Conservation (phyloP, 1,140 invertebrate genomes). For the Carposina sasakii region DNA sequence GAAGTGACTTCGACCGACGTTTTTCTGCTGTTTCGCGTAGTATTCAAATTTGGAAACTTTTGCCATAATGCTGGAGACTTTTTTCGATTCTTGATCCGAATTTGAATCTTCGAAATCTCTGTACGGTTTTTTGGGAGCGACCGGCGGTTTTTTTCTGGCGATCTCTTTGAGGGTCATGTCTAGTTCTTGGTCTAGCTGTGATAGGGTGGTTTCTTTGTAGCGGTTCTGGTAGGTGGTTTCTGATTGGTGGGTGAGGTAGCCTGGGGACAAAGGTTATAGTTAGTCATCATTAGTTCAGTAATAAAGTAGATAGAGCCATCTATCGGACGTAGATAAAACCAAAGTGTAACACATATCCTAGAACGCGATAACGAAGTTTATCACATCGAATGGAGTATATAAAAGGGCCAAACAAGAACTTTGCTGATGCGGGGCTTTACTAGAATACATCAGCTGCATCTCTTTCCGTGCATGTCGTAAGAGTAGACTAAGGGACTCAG, state of each 20-base stretch:
- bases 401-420: too few relatives aligned
- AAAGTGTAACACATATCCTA: too few relatives aligned
- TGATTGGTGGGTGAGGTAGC: constrained; percentile 39
- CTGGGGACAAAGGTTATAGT: constrained; percentile 29
- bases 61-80: constrained; percentile 71
- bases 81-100: constrained; percentile 52
- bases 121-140: constrained; percentile 58
- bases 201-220: constrained; percentile 51
- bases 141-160: constrained; percentile 61
- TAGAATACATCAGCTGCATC: too few relatives aligned
- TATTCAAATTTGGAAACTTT: constrained; percentile 77
- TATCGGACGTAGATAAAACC: too few relatives aligned
- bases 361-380: too few relatives aligned
- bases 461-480: too few relatives aligned
- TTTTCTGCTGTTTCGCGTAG: constrained; percentile 72
- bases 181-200: constrained; percentile 60
- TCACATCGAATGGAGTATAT: too few relatives aligned
- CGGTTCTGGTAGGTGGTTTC: constrained; percentile 47
- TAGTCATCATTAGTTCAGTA: too few relatives aligned
- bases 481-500: too few relatives aligned
- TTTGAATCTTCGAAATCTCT: constrained; percentile 54
- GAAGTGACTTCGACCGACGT: constrained; percentile 48
- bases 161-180: constrained; percentile 65
- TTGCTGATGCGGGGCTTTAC: too few relatives aligned
- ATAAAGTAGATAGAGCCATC: too few relatives aligned